Evolutionary conservation across 2,888 invertebrate genomes (phyloP), one percentile per base, ranked within the genome.

Genomic region (Sceliomorpha sp.): DNA sequence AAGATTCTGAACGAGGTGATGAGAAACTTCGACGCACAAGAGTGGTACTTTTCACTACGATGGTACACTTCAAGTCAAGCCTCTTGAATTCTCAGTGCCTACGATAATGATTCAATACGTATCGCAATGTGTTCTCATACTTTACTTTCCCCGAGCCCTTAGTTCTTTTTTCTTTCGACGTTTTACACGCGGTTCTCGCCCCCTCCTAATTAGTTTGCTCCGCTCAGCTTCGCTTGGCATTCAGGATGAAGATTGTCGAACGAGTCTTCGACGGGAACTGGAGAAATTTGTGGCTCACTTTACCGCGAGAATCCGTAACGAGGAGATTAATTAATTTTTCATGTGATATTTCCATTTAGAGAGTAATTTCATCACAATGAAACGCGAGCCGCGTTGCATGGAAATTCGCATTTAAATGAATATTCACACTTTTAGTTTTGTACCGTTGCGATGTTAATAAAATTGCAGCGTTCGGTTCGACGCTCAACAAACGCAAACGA

Each of bases 61-160:
- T 58, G 66, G 51, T 56, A 58, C 58, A 66, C 66, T 58, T 56
- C 32, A 58, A 66, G 44, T 45, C 51, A 32, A 44, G 27, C 45
- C 39, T 58, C 51, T 58, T 58, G 66, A 66, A 50, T 66, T 58
- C 37, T 50, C 44, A 36, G 56, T 55, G 34, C 27, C 55, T 31
- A 39, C 45, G 62, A 62, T 53, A 62, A 62, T 47, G 53, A 62
- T 45, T 62, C 8, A 27, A 17, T 26, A n/a, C 26, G 44, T 42
- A 59, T 59, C 10, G 48, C 31, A 36, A 36, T 26, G 37, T 51
- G 42, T 29, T 29, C 8, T 29, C 9, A 8, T n/a, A 9, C 29
- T 27, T 6, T 12, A 15, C 24, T 20, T 8, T 26, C 24, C 6
- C 45, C 13, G 40, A 40, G 44, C 64, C 51, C 58, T 50, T 42